Conservation (phyloP, 2,113 vertebrate species). For the Platysternon megacephalum region DNA sequence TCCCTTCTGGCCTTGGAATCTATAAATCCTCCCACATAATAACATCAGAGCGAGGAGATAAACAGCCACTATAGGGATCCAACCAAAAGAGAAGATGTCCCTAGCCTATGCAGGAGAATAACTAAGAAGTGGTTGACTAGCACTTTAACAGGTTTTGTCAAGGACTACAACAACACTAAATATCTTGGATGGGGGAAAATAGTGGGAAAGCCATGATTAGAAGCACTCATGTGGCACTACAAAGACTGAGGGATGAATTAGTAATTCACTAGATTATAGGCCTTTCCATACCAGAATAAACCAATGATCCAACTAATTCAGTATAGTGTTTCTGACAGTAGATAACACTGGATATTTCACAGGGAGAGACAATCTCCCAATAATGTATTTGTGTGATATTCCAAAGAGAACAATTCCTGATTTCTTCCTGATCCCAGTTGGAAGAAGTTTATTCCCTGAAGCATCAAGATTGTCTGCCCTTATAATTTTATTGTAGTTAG, state of each 20-base stretch:
- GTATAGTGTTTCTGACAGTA: not conserved
- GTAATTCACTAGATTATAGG: fast-evolving
- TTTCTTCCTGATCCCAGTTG: not conserved
- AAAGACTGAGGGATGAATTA: not conserved
- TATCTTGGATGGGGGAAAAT: not conserved
- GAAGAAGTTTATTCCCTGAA: not conserved
- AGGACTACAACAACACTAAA: not conserved
- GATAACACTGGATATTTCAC: not conserved
- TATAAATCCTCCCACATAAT: not conserved
- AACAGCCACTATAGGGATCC: not conserved
- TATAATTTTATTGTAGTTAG: not conserved
- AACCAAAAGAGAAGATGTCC: not conserved
- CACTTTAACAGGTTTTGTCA: not conserved
- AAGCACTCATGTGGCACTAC: not conserved
- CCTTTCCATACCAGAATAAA: not conserved
- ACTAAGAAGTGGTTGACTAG: not conserved
- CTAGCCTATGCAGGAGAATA: not conserved
- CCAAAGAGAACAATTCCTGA: not conserved
- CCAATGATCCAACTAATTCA: not conserved
- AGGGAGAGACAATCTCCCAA: not conserved
- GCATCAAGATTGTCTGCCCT: not conserved
- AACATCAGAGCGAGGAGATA: not conserved
- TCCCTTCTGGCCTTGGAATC: not conserved
- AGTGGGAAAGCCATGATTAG: not conserved
- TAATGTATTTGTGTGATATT: not conserved